Evolutionary conservation across 1,140 invertebrate genomes (phyloP).

Genomic region (Trichonephila clavipes): DNA sequence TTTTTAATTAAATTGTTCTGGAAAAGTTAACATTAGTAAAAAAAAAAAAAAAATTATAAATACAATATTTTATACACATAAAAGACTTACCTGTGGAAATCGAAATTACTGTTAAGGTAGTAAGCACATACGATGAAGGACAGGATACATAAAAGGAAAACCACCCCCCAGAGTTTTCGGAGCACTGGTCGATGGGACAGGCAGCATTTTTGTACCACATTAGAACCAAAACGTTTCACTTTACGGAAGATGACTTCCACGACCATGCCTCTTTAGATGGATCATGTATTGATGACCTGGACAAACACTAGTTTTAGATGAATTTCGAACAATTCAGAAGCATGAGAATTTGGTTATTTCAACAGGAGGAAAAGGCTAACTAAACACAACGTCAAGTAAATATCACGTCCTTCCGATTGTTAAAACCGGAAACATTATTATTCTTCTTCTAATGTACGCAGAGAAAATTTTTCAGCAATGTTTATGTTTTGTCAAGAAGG

Average conservation of each 20-base stretch:
- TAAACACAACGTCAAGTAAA: background rate
- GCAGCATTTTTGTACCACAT: constrained; percentile 64
- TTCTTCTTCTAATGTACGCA: too few relatives aligned
- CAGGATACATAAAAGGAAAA: constrained; percentile 32
- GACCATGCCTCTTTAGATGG: constrained; percentile 66
- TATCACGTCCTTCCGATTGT: constrained; percentile 37
- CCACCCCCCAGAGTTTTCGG: constrained; percentile 43
- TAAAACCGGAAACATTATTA: background rate
- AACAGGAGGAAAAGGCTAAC: background rate
- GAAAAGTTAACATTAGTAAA: too few relatives aligned
- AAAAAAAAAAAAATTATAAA: too few relatives aligned
- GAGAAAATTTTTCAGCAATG: too few relatives aligned
- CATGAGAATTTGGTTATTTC: background rate
- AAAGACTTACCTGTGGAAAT: constrained; percentile 54
- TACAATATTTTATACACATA: background rate
- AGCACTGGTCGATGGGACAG: constrained; percentile 39
- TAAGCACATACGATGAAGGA: constrained; percentile 54
- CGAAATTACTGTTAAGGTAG: constrained; percentile 55
- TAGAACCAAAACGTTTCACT: constrained; percentile 64
- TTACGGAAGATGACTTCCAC: constrained; percentile 71
- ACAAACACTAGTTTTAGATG: background rate
- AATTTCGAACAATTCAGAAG: background rate
- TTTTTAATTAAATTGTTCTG: too few relatives aligned
- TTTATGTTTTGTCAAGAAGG: constrained; percentile 55
- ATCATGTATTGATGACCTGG: constrained; percentile 56